Percentiles rank a stretch among this genome's conserved stretches.
phyloP scores from a whole-genome alignment of 2,113 vertebrate genomes.

The Scomber japonicus region DNA sequence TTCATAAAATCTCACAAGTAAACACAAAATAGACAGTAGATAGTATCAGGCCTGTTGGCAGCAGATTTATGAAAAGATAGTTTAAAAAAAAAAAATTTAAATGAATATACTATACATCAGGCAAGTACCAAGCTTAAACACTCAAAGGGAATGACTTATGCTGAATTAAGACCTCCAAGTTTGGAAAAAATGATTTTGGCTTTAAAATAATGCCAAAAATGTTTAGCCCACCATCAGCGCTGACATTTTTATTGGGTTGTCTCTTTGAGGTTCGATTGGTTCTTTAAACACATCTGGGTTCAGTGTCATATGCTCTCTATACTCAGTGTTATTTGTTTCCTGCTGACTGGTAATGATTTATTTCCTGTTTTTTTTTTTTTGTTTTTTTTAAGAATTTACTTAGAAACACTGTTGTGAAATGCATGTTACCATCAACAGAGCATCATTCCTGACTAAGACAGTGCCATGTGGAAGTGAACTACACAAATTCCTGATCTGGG shows the following conservation, averaged over 20 bases:
- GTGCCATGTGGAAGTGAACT: slow-evolving; percentile 96
- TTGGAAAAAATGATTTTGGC: too few species aligned
- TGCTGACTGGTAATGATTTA: slow-evolving; percentile 22
- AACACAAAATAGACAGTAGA: not conserved
- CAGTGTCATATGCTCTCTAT: not conserved
- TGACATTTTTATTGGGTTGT: too few species aligned
- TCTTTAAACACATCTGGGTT: not conserved
- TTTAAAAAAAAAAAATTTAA: not conserved
- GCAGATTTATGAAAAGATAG: not conserved
- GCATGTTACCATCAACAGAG: slow-evolving; percentile 84
- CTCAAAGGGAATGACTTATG: too few species aligned
- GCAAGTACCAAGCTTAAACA: not conserved
- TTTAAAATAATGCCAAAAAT: too few species aligned
- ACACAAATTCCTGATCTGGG: slow-evolving; percentile 99
- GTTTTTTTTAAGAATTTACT: not conserved
- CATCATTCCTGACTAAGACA: slow-evolving; percentile 98
- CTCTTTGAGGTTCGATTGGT: too few species aligned
- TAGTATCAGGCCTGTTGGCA: not conserved
- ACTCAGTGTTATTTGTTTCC: slow-evolving; percentile 16
- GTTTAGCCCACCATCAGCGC: too few species aligned
- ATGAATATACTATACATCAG: not conserved
- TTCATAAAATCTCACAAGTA: not conserved
- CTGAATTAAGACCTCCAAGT: not conserved
- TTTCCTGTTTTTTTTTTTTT: slow-evolving; percentile 3
- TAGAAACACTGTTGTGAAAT: slow-evolving; percentile 23